phyloP scores from a whole-genome alignment of 2,797 vertebrate genomes.

The Poecile montanus region DNA sequence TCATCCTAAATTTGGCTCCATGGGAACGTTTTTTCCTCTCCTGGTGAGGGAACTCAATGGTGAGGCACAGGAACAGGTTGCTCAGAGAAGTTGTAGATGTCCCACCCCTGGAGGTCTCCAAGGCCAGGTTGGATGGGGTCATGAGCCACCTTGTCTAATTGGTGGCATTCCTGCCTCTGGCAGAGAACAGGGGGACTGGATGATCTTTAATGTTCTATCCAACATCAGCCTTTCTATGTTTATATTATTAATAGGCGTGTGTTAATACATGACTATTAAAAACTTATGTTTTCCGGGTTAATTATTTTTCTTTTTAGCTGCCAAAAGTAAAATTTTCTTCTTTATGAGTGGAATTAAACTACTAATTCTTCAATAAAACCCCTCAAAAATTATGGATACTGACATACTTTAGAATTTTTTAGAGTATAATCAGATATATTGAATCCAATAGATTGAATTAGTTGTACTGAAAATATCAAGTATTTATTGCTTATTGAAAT shows the following conservation, averaged over 20 bases:
- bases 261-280: not conserved
- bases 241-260: not conserved
- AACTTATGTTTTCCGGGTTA: not conserved
- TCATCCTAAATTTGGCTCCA: not conserved
- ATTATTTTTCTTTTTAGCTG: not conserved
- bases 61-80: not conserved
- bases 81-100: not conserved
- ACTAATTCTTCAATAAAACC: not conserved
- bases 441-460: not conserved
- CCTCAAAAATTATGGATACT: not conserved
- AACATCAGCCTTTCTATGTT: not conserved
- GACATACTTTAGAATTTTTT: not conserved
- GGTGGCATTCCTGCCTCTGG: not conserved
- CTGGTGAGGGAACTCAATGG: not conserved
- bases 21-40: not conserved
- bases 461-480: not conserved
- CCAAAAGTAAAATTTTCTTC: not conserved
- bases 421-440: not conserved
- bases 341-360: not conserved
- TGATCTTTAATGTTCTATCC: not conserved
- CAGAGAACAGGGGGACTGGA: not conserved
- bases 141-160: not conserved
- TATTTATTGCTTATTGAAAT: not conserved
- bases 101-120: not conserved
- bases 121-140: not conserved